Percentiles rank a stretch among this genome's conserved stretches.
phyloP scores from a whole-genome alignment of 2,797 vertebrate genomes.

The Rhynchonycteris naso region DNA sequence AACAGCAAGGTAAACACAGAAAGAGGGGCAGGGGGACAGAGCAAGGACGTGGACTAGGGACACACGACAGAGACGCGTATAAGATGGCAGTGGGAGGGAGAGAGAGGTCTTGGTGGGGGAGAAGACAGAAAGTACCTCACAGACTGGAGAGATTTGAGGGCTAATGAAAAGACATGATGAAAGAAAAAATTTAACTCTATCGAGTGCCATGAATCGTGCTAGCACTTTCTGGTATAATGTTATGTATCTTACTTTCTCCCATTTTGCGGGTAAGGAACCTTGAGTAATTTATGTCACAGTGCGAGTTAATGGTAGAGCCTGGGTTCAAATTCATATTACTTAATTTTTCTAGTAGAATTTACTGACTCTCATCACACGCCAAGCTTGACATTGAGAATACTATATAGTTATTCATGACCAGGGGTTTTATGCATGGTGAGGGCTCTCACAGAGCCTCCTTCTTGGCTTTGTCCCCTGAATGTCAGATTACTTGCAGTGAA shows the following conservation, averaged over 20 bases:
- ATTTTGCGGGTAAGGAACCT: neutral
- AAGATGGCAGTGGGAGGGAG: neutral
- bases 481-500: neutral
- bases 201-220: neutral
- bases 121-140: neutral
- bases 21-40: neutral
- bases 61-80: neutral
- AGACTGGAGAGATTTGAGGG: neutral
- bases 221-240: neutral
- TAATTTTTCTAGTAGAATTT: neutral
- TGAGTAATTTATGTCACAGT: neutral
- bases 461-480: neutral
- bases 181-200: neutral
- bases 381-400: neutral
- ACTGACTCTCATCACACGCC: neutral
- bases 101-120: neutral
- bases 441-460: neutral
- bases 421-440: neutral
- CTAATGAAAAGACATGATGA: neutral
- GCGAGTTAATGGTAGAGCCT: neutral
- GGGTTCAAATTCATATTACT: neutral
- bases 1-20: neutral
- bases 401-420: neutral
- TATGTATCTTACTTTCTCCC: neutral
- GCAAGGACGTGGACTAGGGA: neutral